Conservation (phyloP, 2,797 vertebrate species). For the Neosilurus mollespiculum region DNA sequence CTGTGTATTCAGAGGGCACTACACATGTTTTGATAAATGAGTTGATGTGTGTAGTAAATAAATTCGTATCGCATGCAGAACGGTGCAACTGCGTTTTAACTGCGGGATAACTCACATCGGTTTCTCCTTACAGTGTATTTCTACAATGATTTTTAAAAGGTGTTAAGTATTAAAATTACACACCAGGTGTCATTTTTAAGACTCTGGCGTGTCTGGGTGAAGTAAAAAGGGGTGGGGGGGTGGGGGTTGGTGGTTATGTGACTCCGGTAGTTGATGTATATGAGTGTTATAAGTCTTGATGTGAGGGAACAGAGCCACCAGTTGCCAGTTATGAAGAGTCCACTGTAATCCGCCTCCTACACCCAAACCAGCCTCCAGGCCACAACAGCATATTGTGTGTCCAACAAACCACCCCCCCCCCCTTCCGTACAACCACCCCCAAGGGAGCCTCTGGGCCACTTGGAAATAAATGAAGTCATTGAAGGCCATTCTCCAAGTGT, state of each 20-base stretch:
- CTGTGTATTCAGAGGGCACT: background rate
- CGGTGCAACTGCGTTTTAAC: background rate
- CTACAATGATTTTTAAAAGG: background rate
- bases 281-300: background rate
- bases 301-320: slow-evolving; percentile 5
- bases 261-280: background rate
- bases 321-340: slow-evolving; percentile 24
- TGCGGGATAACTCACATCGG: no score
- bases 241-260: no score
- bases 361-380: slow-evolving; percentile 39
- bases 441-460: slow-evolving; percentile 59
- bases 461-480: slow-evolving; percentile 76
- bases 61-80: no score
- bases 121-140: background rate
- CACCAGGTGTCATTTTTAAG: slow-evolving; percentile 1
- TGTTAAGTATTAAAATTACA: background rate
- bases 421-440: slow-evolving; percentile 56
- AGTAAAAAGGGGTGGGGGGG: no score
- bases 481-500: slow-evolving; percentile 73
- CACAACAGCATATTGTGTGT: slow-evolving; percentile 71
- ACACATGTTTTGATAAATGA: background rate
- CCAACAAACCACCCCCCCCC: slow-evolving; percentile 32
- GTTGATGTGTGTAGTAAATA: background rate
- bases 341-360: slow-evolving; percentile 45
- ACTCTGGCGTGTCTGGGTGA: background rate